phyloP scores from a whole-genome alignment of 2,113 vertebrate genomes.

The Aplodontia rufa region DNA sequence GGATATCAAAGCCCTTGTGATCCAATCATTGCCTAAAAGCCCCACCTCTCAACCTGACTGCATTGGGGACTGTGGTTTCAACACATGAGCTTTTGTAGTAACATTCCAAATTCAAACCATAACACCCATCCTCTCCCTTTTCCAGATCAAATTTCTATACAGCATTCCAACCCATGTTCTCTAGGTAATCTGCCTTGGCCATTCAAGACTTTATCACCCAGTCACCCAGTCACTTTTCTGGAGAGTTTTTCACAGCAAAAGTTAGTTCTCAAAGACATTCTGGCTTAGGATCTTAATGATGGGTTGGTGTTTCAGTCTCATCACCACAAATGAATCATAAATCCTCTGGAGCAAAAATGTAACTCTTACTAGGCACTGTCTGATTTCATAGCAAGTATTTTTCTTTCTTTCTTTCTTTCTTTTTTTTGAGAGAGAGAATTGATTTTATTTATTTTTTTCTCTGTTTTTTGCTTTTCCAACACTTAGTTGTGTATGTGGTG shows the following conservation, averaged over 20 bases:
- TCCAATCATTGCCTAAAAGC: too few species aligned
- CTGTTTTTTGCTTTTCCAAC: too few species aligned
- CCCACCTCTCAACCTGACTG: too few species aligned
- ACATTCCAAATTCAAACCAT: too few species aligned
- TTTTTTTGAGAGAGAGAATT: too few species aligned
- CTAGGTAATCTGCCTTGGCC: not conserved
- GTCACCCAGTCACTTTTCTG: not conserved
- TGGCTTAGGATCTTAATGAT: not conserved
- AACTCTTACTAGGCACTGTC: not conserved
- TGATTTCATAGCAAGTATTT: not conserved
- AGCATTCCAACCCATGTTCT: not conserved
- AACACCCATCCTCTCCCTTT: not conserved
- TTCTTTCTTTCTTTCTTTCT: too few species aligned
- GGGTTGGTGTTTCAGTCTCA: not conserved
- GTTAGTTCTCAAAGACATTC: not conserved
- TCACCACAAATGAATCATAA: not conserved
- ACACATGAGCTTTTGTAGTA: too few species aligned
- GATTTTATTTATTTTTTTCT: too few species aligned
- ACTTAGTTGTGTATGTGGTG: too few species aligned
- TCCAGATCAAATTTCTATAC: not conserved
- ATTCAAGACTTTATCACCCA: not conserved
- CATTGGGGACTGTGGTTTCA: too few species aligned
- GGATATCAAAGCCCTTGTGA: too few species aligned
- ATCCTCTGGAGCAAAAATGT: not conserved
- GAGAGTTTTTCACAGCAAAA: not conserved